Conservation (phyloP, 2,888 invertebrate species). For the Xiphydria camelus region DNA sequence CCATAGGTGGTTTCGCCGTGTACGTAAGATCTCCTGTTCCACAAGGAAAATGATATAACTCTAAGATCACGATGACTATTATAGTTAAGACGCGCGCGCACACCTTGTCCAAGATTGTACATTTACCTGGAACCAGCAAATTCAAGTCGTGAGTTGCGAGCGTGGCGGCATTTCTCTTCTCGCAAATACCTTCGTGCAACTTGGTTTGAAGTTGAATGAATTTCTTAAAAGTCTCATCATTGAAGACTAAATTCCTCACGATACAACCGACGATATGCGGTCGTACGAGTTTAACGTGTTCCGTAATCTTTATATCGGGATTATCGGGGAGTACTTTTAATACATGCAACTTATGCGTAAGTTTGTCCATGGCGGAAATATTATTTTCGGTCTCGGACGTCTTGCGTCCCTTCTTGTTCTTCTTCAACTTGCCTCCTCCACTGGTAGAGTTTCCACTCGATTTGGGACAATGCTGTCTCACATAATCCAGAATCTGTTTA, state of each 20-base stretch:
- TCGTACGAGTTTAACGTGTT: conserved; percentile 66
- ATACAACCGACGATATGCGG: conserved; percentile 76
- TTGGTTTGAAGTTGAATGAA: conserved; percentile 82
- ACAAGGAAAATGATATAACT: conserved; percentile 29
- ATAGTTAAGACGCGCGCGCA: too few species aligned
- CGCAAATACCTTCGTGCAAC: conserved; percentile 75
- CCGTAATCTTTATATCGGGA: conserved; percentile 61
- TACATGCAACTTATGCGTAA: conserved; percentile 52
- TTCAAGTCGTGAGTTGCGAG: conserved; percentile 82
- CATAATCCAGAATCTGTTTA: conserved; percentile 77
- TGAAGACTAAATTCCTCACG: conserved; percentile 67
- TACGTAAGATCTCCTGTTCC: conserved; percentile 65
- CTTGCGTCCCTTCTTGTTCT: conserved; percentile 46
- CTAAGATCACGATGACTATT: too few species aligned
- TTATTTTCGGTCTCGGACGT: conserved; percentile 40
- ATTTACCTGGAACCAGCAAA: conserved; percentile 64
- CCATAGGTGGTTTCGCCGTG: conserved; percentile 68
- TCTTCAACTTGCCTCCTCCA: conserved; percentile 45
- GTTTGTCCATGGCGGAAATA: conserved; percentile 28
- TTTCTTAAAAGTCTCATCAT: conserved; percentile 68
- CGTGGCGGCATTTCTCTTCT: conserved; percentile 76
- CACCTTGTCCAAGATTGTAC: neutral
- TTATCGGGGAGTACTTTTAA: conserved; percentile 56
- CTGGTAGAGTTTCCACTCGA: conserved; percentile 43
- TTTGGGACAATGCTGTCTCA: conserved; percentile 68